Conservation (phyloP, 2,888 invertebrate species). For the Orthosia gracilis region DNA sequence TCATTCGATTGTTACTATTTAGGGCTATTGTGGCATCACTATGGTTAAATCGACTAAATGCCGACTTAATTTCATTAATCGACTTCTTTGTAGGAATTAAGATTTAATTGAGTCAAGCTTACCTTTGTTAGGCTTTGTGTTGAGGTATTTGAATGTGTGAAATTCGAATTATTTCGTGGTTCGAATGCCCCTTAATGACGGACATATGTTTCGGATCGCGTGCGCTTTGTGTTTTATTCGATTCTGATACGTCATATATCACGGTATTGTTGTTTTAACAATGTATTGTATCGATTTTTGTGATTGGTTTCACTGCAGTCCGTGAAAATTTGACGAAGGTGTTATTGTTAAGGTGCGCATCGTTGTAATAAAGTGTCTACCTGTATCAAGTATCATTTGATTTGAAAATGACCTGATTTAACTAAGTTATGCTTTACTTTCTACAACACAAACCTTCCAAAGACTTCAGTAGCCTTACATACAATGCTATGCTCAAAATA, state of each 20-base stretch:
- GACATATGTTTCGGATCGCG: slow-evolving; percentile 84
- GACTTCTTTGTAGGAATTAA: slow-evolving; percentile 90
- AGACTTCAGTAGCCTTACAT: background rate
- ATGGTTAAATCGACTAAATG: slow-evolving; percentile 89
- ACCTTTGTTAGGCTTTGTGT: slow-evolving; percentile 81
- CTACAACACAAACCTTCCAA: background rate
- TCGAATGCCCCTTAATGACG: slow-evolving; percentile 83
- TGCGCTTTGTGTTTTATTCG: slow-evolving; percentile 75
- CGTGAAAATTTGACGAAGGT: slow-evolving; percentile 46
- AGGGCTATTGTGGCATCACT: slow-evolving; percentile 85
- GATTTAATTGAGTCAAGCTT: slow-evolving; percentile 90
- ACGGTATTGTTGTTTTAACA: slow-evolving; percentile 66
- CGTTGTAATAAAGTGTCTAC: slow-evolving; percentile 25
- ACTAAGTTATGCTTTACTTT: background rate
- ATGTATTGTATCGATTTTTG: slow-evolving; percentile 61
- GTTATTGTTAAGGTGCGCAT: slow-evolving; percentile 13
- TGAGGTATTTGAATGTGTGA: slow-evolving; percentile 79
- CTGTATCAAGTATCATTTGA: slow-evolving; percentile 25
- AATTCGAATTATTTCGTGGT: slow-evolving; percentile 82
- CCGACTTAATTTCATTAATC: slow-evolving; percentile 91
- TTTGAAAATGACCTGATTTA: background rate
- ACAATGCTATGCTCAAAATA: slow-evolving; percentile 15
- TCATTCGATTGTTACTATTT: slow-evolving; percentile 90
- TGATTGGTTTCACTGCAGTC: slow-evolving; percentile 47
- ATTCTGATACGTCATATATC: slow-evolving; percentile 70